Percentiles rank a stretch among this genome's conserved stretches.
Evolutionary conservation across 2,797 vertebrate genomes (phyloP).

Genomic region (Craterocephalus amniculus): DNA sequence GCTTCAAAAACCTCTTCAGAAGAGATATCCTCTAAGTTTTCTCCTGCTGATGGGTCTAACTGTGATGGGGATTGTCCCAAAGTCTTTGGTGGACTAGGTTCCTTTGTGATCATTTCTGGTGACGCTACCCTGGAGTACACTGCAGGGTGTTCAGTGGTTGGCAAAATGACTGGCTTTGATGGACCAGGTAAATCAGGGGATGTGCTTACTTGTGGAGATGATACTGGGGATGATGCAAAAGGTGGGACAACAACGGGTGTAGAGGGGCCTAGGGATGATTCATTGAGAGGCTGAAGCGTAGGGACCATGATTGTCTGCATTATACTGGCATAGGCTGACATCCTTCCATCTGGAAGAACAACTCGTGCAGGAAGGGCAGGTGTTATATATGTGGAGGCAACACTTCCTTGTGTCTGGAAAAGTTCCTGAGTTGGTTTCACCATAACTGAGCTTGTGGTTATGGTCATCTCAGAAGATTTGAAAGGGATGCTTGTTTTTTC

Average conservation of each 20-base stretch:
- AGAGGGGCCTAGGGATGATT: slow-evolving; percentile 50
- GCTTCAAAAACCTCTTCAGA: slow-evolving; percentile 96
- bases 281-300: slow-evolving; percentile 51
- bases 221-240: slow-evolving; percentile 6
- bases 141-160: slow-evolving; percentile 83
- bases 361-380: slow-evolving; percentile 70
- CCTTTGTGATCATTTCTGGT: slow-evolving; percentile 79
- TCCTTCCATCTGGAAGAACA: slow-evolving; percentile 84
- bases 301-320: slow-evolving; percentile 91
- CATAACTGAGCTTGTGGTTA: slow-evolving; percentile 70
- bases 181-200: slow-evolving; percentile 43
- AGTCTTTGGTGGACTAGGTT: slow-evolving; percentile 78
- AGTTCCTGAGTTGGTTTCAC: slow-evolving; percentile 63
- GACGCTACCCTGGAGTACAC: slow-evolving; percentile 86
- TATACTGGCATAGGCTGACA: slow-evolving; percentile 92
- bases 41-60: slow-evolving; percentile 56
- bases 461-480: slow-evolving; percentile 70
- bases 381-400: slow-evolving; percentile 60
- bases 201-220: slow-evolving; percentile 32
- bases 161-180: slow-evolving; percentile 50
- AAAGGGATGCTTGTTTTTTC: slow-evolving; percentile 40
- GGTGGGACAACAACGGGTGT: slow-evolving; percentile 38
- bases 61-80: slow-evolving; percentile 59
- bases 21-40: slow-evolving; percentile 87
- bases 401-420: slow-evolving; percentile 46